These are phyloP conservation scores for Drosophila navojoa DNA, from an alignment of 1,140 invertebrate species.

Conservation along the genomic window DNA sequence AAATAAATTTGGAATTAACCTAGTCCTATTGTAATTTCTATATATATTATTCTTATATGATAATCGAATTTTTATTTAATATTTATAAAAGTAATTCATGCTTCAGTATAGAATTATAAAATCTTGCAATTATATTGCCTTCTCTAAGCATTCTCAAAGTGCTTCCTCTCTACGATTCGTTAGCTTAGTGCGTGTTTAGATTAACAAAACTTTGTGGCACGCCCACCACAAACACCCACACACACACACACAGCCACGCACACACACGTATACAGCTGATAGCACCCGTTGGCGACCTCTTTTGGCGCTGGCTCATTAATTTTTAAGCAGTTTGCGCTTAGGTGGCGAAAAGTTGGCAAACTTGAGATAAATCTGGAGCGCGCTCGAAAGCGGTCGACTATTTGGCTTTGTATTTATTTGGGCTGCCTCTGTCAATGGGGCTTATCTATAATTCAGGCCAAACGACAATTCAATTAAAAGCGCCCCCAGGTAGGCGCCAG, in stretches of 20 bases:
- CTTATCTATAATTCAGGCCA: conserved; percentile 63
- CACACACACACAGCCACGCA: no score
- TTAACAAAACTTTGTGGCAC: conserved; percentile 9
- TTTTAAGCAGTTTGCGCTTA: conserved; percentile 52
- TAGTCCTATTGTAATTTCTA: no score
- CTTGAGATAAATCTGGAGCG: conserved; percentile 60
- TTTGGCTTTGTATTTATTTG: conserved; percentile 1
- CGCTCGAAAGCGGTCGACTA: conserved; percentile 25
- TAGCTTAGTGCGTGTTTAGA: conserved; percentile 14
- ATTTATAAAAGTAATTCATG: no score
- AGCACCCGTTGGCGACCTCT: not conserved
- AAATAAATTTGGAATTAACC: no score
- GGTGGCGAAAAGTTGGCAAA: conserved; percentile 50
- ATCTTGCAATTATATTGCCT: not conserved
- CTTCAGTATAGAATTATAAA: no score
- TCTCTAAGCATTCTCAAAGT: no score
- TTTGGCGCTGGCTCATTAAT: conserved; percentile 54
- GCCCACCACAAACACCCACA: not conserved
- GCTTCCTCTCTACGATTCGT: not conserved
- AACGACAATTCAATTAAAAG: conserved; percentile 68
- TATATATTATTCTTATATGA: no score
- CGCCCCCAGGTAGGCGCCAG: conserved; percentile 45
- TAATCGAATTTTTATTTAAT: no score
- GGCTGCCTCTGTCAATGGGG: conserved; percentile 60
- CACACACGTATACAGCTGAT: not conserved